Evolutionary conservation across 2,888 invertebrate species (phyloP).

Genomic region (Tipula lateralis): DNA sequence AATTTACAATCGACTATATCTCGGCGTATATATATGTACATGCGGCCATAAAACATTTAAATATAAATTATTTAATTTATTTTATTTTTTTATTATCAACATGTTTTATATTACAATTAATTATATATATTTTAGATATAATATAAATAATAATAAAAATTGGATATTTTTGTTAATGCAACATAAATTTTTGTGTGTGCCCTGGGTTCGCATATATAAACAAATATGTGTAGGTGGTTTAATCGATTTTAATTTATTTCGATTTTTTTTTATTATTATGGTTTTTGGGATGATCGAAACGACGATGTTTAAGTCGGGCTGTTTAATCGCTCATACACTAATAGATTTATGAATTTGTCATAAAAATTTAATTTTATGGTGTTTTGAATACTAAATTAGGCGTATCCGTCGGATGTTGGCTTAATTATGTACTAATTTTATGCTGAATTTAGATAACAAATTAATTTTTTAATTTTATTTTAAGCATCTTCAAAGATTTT

Average conservation of each 20-base stretch:
- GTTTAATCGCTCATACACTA: neutral
- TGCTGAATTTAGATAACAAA: neutral
- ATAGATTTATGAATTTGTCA: neutral
- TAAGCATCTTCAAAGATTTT: neutral
- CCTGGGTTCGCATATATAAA: neutral
- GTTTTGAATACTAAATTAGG: neutral
- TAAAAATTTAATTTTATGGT: neutral
- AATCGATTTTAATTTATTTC: neutral
- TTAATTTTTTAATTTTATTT: neutral
- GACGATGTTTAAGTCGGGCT: neutral
- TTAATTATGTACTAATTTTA: neutral
- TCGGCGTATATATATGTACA: too few species aligned
- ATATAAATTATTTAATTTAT: neutral
- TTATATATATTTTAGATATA: neutral
- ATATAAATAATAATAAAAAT: neutral
- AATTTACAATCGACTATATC: neutral
- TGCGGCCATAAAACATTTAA: neutral
- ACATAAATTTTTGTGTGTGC: neutral
- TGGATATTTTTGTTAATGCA: too few species aligned
- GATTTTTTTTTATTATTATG: neutral
- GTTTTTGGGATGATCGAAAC: neutral
- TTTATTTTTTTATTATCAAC: neutral
- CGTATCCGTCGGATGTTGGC: neutral
- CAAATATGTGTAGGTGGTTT: neutral
- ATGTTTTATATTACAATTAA: neutral